Base-by-base conservation (phyloP, 2,797 vertebrate species). In the Sebastes cheni region DNA sequence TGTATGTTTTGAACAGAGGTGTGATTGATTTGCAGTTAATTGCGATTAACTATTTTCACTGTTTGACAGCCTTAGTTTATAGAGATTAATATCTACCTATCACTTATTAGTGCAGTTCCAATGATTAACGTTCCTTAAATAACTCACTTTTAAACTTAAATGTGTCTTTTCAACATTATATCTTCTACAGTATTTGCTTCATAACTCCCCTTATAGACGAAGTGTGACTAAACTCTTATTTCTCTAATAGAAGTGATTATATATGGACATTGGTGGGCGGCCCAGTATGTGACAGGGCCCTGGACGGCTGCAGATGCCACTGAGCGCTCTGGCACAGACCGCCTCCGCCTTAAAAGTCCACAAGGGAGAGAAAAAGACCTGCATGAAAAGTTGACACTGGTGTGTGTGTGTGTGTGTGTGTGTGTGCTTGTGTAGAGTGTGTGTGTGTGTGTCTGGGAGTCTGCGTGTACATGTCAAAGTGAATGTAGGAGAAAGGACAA, bases 391-490 rank as follows among this genome's bases (percentile, higher is more conserved):
- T 83, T 82, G 75, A 79, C 79, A 72, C 46, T 50, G 34, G 39
- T 55, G 68, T 64, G 71, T 67, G 61, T 55, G 59, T 68, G 67
- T 78, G 59, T 72, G 64, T 4, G 23, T 25, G 25, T 68, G 52
- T 76, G 67, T 67, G 65, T 79, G 42, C 1, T 2, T 2, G 16
- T 58, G 46, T 55, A 2, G 32, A 1, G 67, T 55, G 67, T 59
- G 67, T 61, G 42, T 61, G 66, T 64, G 59, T 76, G 72, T 68
- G 66, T 80, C 25, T 3, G 18, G 20, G 60, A 30, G 78, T 68
- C 18, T 71, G 85, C 29, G 67, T 80, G 88, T 84, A 76, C 72
- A 74, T 92, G 92, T 93, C 92, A 92, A 59, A 83, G 74, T 42
- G 67, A 86, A 85, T 91, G 86, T 83, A 66, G 36, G 70, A 79